A percentile compares a stretch with the other conserved stretches of the same genome.
Evolutionary conservation across 2,888 invertebrate species (phyloP).

Genomic region (Tiliacea citrago): DNA sequence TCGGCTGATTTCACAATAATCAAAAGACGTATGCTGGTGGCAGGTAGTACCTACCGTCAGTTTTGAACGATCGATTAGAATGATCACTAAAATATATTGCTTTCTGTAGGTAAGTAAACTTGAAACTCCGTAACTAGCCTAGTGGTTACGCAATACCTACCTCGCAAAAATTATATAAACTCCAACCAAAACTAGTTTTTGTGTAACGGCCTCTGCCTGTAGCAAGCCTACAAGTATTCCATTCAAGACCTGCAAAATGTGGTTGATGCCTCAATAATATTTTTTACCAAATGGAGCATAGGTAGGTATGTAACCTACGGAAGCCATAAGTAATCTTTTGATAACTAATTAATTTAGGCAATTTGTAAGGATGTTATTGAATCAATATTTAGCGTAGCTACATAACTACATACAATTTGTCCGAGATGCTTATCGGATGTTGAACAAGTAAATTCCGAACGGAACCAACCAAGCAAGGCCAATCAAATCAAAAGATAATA

Average conservation of each 20-base stretch:
- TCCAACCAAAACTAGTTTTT: not conserved
- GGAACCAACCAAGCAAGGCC: constrained; percentile 8
- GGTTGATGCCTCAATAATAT: not conserved
- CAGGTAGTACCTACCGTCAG: too few relatives aligned
- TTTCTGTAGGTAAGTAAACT: not conserved
- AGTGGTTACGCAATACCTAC: constrained; percentile 28
- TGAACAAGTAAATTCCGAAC: not conserved
- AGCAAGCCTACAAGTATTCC: not conserved
- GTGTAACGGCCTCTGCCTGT: not conserved
- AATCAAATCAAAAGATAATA: not conserved
- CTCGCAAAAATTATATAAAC: not conserved
- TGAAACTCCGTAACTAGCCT: not conserved
- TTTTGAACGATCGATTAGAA: too few relatives aligned
- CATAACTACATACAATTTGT: not conserved
- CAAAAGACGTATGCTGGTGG: not conserved
- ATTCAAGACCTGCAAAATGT: not conserved
- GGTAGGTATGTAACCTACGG: not conserved
- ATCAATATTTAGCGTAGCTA: not conserved
- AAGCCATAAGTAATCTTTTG: not conserved
- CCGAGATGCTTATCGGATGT: not conserved
- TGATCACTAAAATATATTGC: not conserved
- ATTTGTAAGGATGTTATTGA: not conserved
- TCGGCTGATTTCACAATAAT: constrained; percentile 18
- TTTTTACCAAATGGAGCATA: not conserved
- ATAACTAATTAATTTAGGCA: not conserved